Conservation (phyloP, 2,113 vertebrate genomes). For the Paralichthys olivaceus region DNA sequence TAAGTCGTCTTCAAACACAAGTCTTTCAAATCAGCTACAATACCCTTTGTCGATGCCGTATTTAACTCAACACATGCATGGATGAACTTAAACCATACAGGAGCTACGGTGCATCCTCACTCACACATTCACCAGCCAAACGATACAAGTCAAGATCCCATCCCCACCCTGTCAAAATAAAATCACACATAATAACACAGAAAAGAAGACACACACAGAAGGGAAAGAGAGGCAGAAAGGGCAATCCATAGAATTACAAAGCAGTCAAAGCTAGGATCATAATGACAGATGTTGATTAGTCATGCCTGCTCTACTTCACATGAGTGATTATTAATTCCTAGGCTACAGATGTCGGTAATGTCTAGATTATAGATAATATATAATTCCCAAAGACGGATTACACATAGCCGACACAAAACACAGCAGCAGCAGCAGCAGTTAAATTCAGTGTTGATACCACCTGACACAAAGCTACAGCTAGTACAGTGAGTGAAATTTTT, state of each 20-base stretch:
- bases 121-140: constrained; percentile 42
- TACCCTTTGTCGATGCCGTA: constrained; percentile 4
- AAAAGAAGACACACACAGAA: constrained; percentile 32
- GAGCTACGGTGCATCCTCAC: constrained; percentile 10
- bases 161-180: neutral
- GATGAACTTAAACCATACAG: constrained; percentile 22
- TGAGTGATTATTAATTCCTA: constrained; percentile 79
- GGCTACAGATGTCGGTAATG: constrained; percentile 74
- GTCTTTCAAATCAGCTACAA: neutral
- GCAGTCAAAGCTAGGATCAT: constrained; percentile 67
- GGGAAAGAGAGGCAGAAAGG: constrained; percentile 54
- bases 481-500: constrained; percentile 51
- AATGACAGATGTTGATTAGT: constrained; percentile 79
- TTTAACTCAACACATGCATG: constrained; percentile 46
- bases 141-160: constrained; percentile 18
- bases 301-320: constrained; percentile 82
- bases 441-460: constrained; percentile 65
- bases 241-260: constrained; percentile 62
- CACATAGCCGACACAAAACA: constrained; percentile 78
- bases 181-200: neutral
- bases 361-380: constrained; percentile 80
- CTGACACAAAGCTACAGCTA: constrained; percentile 51
- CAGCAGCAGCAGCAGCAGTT: constrained; percentile 52
- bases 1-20: too few species aligned
- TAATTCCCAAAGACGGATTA: constrained; percentile 73